A percentile compares a stretch with the other conserved stretches of the same genome.
Conservation (phyloP, 2,113 vertebrate genomes). For the Salvelinus namaycush region DNA sequence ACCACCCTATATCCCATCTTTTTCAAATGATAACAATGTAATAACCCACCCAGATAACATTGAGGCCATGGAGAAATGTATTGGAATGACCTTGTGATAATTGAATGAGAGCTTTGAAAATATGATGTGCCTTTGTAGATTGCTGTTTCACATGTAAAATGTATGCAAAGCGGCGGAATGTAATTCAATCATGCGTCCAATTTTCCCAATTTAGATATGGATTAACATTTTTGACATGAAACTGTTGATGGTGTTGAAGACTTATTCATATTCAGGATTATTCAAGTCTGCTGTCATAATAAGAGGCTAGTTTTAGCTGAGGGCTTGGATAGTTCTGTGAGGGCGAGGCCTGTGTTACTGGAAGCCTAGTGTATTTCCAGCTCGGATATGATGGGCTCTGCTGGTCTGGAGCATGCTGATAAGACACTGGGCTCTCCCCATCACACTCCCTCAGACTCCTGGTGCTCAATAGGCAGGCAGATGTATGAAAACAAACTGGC, state of each 20-base stretch:
- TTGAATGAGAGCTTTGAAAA: neutral
- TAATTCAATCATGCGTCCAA: neutral
- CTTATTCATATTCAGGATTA: neutral
- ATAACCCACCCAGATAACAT: constrained; percentile 2
- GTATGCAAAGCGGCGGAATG: neutral
- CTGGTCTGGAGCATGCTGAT: constrained; percentile 87
- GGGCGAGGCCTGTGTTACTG: constrained; percentile 83
- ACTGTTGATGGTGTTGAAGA: constrained; percentile 12
- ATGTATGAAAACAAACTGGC: constrained; percentile 83
- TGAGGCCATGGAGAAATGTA: constrained; percentile 18
- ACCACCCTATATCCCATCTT: neutral
- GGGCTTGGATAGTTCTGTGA: constrained; percentile 62
- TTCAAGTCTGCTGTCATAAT: constrained; percentile 39
- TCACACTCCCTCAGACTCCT: constrained; percentile 70
- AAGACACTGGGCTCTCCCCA: constrained; percentile 86
- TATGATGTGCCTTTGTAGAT: neutral
- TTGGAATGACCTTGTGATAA: constrained; percentile 30
- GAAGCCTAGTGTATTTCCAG: constrained; percentile 80
- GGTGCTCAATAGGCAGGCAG: constrained; percentile 73
- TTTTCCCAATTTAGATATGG: constrained; percentile 36
- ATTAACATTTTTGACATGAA: constrained; percentile 17
- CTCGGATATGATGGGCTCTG: constrained; percentile 80
- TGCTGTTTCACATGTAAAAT: constrained; percentile 40
- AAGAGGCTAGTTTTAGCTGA: constrained; percentile 21
- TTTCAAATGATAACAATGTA: neutral